Conservation (phyloP, 2,113 vertebrate species). For the Pelvicachromis taeniatus region DNA sequence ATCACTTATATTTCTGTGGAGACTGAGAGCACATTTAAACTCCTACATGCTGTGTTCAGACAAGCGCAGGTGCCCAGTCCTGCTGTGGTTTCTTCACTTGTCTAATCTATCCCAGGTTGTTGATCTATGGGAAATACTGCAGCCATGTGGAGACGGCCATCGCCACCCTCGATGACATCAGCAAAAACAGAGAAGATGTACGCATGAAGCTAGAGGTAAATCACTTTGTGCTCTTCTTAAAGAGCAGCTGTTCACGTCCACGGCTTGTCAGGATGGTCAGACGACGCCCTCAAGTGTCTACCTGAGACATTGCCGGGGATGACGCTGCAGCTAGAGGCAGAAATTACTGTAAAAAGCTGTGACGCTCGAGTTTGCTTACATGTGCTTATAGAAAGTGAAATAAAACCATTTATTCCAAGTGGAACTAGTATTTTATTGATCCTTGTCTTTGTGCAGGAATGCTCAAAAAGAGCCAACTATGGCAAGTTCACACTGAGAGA, state of each 20-base stretch:
- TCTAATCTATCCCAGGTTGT: slow-evolving; percentile 73
- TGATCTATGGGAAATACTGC: slow-evolving; percentile 97
- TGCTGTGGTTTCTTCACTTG: not conserved
- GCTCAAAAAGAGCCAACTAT: slow-evolving; percentile 96
- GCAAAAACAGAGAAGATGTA: slow-evolving; percentile 93
- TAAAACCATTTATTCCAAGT: not conserved
- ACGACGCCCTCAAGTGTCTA: slow-evolving; percentile 52
- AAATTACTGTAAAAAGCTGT: not conserved
- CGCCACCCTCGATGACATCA: slow-evolving; percentile 85
- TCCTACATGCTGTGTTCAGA: not conserved
- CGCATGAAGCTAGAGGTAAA: slow-evolving; percentile 91
- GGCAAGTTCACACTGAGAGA: slow-evolving; percentile 95
- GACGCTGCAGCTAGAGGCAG: not conserved
- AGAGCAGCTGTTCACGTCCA: not conserved
- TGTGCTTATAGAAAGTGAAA: not conserved
- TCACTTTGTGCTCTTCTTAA: not conserved
- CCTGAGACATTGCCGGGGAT: not conserved
- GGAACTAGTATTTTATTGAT: not conserved
- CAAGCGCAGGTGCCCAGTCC: not conserved
- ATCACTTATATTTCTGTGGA: not conserved
- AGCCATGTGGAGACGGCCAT: slow-evolving; percentile 93
- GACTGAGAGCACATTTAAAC: not conserved
- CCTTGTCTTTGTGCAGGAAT: slow-evolving; percentile 75
- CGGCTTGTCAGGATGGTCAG: not conserved
- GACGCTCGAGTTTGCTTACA: not conserved